These are phyloP conservation scores for Neoniphon sammara DNA, from an alignment of 2,797 vertebrate species.

Conservation along the genomic window DNA sequence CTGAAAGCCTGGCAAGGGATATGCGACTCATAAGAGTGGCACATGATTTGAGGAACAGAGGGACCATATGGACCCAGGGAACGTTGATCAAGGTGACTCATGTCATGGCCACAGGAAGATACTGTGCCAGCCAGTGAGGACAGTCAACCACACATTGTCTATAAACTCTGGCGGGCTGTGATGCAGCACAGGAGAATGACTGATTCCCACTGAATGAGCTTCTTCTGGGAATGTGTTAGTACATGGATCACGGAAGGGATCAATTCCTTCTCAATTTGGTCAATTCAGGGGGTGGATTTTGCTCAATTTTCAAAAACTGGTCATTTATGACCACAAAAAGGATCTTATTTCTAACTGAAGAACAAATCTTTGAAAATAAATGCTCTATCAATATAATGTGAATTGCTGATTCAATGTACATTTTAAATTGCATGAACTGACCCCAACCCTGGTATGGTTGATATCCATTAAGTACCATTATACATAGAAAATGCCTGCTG, in stretches of 20 bases:
- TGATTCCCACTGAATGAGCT: slow-evolving; percentile 19
- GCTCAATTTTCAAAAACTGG: not conserved
- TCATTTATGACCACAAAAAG: too few relatives aligned
- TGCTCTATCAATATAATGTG: not conserved
- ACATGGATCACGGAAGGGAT: not conserved
- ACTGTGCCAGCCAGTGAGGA: slow-evolving; percentile 61
- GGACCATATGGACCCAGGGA: slow-evolving; percentile 73
- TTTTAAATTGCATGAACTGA: slow-evolving; percentile 1
- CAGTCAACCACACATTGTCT: slow-evolving; percentile 38
- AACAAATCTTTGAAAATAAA: not conserved
- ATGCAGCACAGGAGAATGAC: slow-evolving; percentile 38
- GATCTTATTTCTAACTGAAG: not conserved
- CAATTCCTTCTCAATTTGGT: not conserved
- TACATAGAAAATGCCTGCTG: slow-evolving; percentile 6
- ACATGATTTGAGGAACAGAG: slow-evolving; percentile 61
- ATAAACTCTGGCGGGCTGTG: slow-evolving; percentile 50
- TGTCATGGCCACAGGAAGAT: slow-evolving; percentile 74
- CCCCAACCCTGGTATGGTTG: not conserved
- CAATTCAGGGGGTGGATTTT: slow-evolving; percentile 7
- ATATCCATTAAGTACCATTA: not conserved
- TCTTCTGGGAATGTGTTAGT: slow-evolving; percentile 15
- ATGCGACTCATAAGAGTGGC: slow-evolving; percentile 38
- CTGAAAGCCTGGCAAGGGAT: slow-evolving; percentile 28
- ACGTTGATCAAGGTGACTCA: slow-evolving; percentile 79
- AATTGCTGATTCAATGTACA: not conserved